These are phyloP conservation scores for Upupa epops DNA, from an alignment of 2,113 vertebrate genomes.

Conservation along the genomic window DNA sequence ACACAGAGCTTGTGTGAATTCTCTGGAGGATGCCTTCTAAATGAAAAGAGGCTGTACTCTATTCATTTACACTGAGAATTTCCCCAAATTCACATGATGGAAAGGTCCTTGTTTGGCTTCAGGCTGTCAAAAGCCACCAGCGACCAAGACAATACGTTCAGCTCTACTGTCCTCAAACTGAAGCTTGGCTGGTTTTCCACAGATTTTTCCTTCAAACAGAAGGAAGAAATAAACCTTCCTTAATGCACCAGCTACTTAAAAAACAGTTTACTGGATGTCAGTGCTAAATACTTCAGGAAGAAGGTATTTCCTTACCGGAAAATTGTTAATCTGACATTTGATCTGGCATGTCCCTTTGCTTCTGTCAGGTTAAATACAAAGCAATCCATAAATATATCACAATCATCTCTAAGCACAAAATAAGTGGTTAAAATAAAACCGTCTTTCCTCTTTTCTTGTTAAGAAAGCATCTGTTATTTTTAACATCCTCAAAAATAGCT, in stretches of 20 bases:
- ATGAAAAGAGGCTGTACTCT: not conserved
- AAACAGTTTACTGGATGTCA: not conserved
- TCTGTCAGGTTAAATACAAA: conserved; percentile 46
- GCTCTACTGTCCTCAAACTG: not conserved
- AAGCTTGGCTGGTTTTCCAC: not conserved
- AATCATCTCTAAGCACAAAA: conserved; percentile 3
- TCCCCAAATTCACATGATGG: not conserved
- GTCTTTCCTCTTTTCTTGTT: conserved; percentile 13
- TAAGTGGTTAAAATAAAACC: not conserved
- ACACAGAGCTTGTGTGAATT: not conserved
- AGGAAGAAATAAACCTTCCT: not conserved
- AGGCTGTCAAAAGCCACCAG: not conserved
- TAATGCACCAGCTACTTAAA: not conserved
- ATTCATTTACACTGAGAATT: not conserved
- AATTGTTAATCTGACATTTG: conserved; percentile 44
- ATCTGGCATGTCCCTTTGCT: conserved; percentile 25
- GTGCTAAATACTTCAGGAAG: conserved; percentile 11
- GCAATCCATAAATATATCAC: not conserved
- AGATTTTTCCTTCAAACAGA: not conserved
- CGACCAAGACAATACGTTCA: not conserved
- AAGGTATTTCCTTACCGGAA: not conserved
- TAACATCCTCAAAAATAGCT: conserved; percentile 41
- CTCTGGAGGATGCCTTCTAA: not conserved
- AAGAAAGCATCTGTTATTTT: conserved; percentile 28
- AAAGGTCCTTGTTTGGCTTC: not conserved